phyloP scores from a whole-genome alignment of 2,797 vertebrate genomes.

The Novumbra hubbsi region DNA sequence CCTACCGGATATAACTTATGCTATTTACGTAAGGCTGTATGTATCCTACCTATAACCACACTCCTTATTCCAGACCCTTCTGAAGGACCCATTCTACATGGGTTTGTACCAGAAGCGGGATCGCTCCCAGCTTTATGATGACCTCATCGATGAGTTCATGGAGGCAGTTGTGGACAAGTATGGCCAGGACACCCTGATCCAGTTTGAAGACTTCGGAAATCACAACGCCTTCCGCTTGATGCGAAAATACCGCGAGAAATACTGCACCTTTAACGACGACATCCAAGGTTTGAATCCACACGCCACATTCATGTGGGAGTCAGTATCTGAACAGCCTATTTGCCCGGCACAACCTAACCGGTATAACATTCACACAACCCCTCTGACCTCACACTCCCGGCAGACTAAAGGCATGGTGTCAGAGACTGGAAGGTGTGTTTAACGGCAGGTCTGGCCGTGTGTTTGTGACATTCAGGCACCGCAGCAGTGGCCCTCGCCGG shows the following conservation, averaged over 20 bases:
- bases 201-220: conserved; percentile 98
- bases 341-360: not conserved
- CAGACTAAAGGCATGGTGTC: not conserved
- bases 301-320: not conserved
- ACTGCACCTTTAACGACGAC: conserved; percentile 98
- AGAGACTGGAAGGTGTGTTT: not conserved
- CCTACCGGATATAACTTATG: not conserved
- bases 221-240: conserved; percentile 96
- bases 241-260: conserved; percentile 91
- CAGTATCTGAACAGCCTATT: not conserved
- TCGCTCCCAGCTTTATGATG: conserved; percentile 88
- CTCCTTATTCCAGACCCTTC: conserved; percentile 73
- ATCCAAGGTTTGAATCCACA: conserved; percentile 83
- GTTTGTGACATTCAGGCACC: conserved; percentile 75
- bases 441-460: conserved; percentile 6
- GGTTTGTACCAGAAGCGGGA: conserved; percentile 94
- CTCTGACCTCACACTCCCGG: not conserved
- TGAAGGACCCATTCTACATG: conserved; percentile 94
- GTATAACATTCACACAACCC: not conserved
- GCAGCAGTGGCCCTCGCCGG: conserved; percentile 91
- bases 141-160: conserved; percentile 98
- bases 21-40: not conserved
- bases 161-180: conserved; percentile 94
- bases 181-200: conserved; percentile 92
- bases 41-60: not conserved